Evolutionary conservation across 2,113 vertebrate genomes (phyloP).

Genomic region (Corydoras maculifer): DNA sequence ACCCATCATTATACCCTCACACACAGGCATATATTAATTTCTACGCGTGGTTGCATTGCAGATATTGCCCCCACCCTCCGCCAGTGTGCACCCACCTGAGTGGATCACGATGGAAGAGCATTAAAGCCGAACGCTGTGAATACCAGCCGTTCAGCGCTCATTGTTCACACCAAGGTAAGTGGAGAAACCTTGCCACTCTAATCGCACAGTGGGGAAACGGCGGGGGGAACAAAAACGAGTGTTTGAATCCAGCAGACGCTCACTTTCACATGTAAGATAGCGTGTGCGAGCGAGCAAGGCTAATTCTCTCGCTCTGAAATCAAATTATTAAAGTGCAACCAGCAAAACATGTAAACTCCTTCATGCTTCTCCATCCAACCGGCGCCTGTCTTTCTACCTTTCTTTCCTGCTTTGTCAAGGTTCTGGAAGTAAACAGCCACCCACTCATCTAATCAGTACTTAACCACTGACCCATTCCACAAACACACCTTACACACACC

Average conservation of each 20-base stretch:
- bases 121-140: conserved; percentile 69
- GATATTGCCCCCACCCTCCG: conserved; percentile 44
- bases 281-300: conserved; percentile 33
- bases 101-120: conserved; percentile 61
- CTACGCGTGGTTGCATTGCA: conserved; percentile 40
- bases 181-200: conserved; percentile 67
- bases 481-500: too few relatives aligned
- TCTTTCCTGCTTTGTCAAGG: conserved; percentile 21
- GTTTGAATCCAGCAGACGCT: conserved; percentile 54
- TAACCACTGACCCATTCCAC: too few relatives aligned
- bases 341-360: conserved; percentile 37
- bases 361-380: conserved; percentile 33
- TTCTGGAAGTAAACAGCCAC: conserved; percentile 45
- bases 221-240: conserved; percentile 56
- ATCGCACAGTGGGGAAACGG: conserved; percentile 48
- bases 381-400: conserved; percentile 14
- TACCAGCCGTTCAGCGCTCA: conserved; percentile 60
- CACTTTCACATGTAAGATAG: conserved; percentile 40
- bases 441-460: not conserved
- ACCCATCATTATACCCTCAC: conserved; percentile 46
- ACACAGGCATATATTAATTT: conserved; percentile 37
- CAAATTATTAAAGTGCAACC: conserved; percentile 38
- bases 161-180: conserved; percentile 73
- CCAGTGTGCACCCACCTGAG: conserved; percentile 22
- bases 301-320: conserved; percentile 38